Evolutionary conservation across 1,140 invertebrate genomes (phyloP).

Genomic region (Ceratina calcarata): DNA sequence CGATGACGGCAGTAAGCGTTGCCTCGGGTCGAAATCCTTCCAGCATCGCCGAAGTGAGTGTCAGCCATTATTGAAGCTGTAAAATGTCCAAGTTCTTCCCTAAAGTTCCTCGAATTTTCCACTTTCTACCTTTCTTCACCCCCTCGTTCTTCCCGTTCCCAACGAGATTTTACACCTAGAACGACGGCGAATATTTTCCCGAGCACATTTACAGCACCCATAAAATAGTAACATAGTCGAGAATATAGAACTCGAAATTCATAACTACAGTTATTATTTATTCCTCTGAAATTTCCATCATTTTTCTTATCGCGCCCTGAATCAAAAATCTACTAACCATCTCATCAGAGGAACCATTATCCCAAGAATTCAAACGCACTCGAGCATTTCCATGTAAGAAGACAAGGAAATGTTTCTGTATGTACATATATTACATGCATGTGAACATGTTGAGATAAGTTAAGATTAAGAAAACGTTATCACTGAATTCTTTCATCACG

Average conservation of each 20-base stretch:
- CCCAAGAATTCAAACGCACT: too few species aligned
- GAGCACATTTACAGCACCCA: conserved; percentile 22
- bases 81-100: conserved; percentile 52
- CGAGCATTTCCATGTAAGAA: too few species aligned
- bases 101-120: conserved; percentile 29
- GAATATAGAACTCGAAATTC: conserved; percentile 2
- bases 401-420: too few species aligned
- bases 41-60: conserved; percentile 19
- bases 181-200: conserved; percentile 2
- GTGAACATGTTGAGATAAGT: too few species aligned
- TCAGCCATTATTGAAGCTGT: conserved; percentile 56
- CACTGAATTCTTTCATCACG: too few species aligned
- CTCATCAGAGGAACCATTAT: too few species aligned
- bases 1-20: conserved; percentile 38
- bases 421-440: too few species aligned
- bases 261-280: conserved; percentile 36
- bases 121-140: background rate
- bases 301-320: background rate
- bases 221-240: background rate
- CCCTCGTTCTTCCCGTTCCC: too few species aligned
- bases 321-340: background rate
- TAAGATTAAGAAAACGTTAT: too few species aligned
- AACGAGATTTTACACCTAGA: conserved; percentile 39
- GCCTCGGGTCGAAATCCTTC: conserved; percentile 40
- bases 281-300: background rate